Conservation (phyloP, 2,888 invertebrate genomes). For the Pyrgus malvae region DNA sequence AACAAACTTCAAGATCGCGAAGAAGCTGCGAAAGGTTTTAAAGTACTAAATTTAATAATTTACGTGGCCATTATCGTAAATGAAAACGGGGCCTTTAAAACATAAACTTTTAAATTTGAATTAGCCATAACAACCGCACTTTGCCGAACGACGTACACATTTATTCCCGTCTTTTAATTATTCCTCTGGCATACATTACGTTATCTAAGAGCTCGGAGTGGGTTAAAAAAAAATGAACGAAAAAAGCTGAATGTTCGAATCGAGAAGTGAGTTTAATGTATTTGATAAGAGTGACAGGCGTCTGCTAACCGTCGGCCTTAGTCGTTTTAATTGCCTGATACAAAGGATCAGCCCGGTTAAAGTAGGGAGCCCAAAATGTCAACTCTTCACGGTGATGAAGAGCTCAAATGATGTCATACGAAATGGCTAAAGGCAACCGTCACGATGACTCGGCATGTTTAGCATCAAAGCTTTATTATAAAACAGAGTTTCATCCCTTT, state of each 20-base stretch:
- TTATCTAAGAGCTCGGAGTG: conserved; percentile 66
- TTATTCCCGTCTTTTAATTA: conserved; percentile 62
- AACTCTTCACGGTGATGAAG: conserved; percentile 46
- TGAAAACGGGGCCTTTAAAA: neutral
- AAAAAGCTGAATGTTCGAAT: conserved; percentile 63
- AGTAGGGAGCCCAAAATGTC: conserved; percentile 52
- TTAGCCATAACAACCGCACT: conserved; percentile 51
- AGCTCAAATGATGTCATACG: conserved; percentile 29
- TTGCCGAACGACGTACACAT: neutral
- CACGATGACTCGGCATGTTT: conserved; percentile 30
- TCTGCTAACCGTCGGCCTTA: conserved; percentile 70
- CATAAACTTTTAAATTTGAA: conserved; percentile 48
- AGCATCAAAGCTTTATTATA: conserved; percentile 3
- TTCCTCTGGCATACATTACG: conserved; percentile 72
- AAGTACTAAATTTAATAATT: neutral
- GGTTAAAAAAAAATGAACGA: conserved; percentile 57
- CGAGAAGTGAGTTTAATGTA: conserved; percentile 76
- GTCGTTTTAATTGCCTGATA: conserved; percentile 77
- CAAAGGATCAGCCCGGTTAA: conserved; percentile 48
- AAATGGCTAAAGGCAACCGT: conserved; percentile 27
- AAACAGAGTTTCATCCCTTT: neutral
- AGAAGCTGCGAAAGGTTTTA: neutral
- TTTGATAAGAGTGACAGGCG: conserved; percentile 79
- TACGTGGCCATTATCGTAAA: neutral
- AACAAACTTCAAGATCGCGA: neutral